Evolutionary conservation across 2,888 invertebrate genomes (phyloP).

Genomic region (Drosophila buzzatii): DNA sequence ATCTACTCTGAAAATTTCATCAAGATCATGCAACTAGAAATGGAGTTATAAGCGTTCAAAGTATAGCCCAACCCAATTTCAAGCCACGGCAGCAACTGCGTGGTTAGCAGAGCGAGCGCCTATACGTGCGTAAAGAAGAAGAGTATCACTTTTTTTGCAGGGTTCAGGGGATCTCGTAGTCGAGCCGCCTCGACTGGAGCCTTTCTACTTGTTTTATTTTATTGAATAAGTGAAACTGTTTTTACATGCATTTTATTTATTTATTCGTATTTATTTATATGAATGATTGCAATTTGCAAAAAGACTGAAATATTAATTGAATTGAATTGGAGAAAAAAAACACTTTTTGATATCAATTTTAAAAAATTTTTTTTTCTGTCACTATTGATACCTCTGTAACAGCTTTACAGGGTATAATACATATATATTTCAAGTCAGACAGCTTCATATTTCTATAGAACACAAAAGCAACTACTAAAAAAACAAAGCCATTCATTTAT

Average conservation of each 20-base stretch:
- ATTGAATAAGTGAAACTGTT: background rate
- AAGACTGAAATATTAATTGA: background rate
- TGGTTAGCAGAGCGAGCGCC: no score
- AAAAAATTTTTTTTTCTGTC: background rate
- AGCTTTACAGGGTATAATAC: background rate
- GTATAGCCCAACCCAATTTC: no score
- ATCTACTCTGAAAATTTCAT: no score
- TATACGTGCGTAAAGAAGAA: no score
- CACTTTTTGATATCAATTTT: background rate
- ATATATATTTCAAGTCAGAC: background rate
- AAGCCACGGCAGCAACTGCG: no score
- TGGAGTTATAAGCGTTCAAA: no score
- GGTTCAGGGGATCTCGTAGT: no score
- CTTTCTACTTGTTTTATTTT: background rate
- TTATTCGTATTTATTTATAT: background rate
- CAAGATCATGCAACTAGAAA: no score
- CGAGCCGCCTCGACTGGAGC: no score
- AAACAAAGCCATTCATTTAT: conserved; percentile 15
- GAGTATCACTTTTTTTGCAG: no score
- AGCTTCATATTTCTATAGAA: conserved; percentile 1
- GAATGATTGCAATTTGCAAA: background rate
- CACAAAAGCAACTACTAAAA: background rate
- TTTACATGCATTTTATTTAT: background rate
- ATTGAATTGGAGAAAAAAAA: background rate
- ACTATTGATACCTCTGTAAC: no score